Evolutionary conservation across 2,797 vertebrate species (phyloP), one percentile per base, ranked within the genome.

Genomic region (Smutsia temminckii): DNA sequence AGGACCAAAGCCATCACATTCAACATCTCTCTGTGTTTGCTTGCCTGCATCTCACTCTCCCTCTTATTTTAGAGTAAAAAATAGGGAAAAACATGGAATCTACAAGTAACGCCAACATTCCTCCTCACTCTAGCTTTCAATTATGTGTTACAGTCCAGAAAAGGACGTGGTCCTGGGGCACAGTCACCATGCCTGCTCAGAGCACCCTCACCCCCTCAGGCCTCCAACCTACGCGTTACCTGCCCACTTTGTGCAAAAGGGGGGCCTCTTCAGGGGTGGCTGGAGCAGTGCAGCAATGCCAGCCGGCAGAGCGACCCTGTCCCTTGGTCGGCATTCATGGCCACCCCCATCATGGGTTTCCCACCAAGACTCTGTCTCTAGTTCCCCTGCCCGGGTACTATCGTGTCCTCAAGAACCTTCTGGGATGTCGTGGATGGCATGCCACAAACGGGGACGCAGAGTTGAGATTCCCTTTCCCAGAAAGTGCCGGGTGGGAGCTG

Each of bases 11-110:
- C 37, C 14, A 0, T 21, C 10, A 12, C 51, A 1, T 9, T 1
- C 3, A 8, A 7, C 1, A 2, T 3, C 0, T 37, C 0, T 3
- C 17, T 6, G 5, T 2, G 12, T 12, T 1, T 3, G 66, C 72
- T 5, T 34, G 3, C 14, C 21, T 2, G 8, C 40, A 0, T 17
- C n/a, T 37, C 49, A 13, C 23, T 13, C 37, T 10, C 1, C 12
- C 12, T 40, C 88, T n/a, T 32, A 14, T 27, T 23, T 25, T 13
- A 27, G 55, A 63, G 20, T 23, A 34, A 63, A 25, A 27, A 42
- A 23, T 1, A 27, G 27, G 64, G 32, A 9, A 74, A 55, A 6
- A 40, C 18, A 0, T 8, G 5, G 27, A 46, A 34, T 20, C 51
- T 32, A 61, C 0, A 3, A n/a, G 18, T 6, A 32, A 11, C 40